Conservation (phyloP, 1,140 invertebrate species). For the Drosophila tristis region DNA sequence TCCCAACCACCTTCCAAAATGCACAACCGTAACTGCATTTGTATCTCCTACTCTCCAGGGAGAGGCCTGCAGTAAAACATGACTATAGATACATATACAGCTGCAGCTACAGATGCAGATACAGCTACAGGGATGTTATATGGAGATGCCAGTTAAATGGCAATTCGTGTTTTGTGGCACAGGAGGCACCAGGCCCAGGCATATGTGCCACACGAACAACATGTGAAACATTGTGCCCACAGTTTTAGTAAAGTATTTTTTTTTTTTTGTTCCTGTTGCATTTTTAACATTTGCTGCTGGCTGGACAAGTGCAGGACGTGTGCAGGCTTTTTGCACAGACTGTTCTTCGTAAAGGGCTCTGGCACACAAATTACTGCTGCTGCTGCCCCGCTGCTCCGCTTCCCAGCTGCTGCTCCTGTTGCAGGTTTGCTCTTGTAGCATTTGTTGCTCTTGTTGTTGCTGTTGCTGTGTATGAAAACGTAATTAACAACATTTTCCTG, state of each 20-base stretch:
- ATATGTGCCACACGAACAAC: constrained; percentile 13
- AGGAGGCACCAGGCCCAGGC: constrained; percentile 23
- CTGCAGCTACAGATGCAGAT: constrained; percentile 15
- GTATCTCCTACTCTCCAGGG: constrained; percentile 30
- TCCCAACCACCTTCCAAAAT: no score
- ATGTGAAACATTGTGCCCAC: constrained; percentile 50
- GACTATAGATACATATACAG: constrained; percentile 27
- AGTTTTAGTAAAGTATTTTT: constrained; percentile 66
- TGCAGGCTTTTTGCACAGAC: constrained; percentile 61
- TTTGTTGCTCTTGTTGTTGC: constrained; percentile 27
- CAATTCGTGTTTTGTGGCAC: constrained; percentile 63
- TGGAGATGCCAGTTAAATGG: constrained; percentile 61
- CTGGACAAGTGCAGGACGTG: constrained; percentile 40
- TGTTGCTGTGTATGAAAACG: constrained; percentile 72
- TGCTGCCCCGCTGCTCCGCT: neutral
- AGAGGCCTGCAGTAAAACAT: constrained; percentile 22
- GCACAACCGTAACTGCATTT: constrained; percentile 29
- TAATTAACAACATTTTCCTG: constrained; percentile 80
- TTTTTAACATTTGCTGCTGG: constrained; percentile 56
- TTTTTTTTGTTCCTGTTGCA: constrained; percentile 59
- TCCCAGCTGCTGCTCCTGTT: no score
- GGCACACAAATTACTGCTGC: constrained; percentile 30
- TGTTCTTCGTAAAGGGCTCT: constrained; percentile 38
- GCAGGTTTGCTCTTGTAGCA: neutral
- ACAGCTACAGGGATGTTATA: constrained; percentile 24